Evolutionary conservation across 2,888 invertebrate species (phyloP), one percentile per base, ranked within the genome.

Genomic region (Latrodectus hesperus): DNA sequence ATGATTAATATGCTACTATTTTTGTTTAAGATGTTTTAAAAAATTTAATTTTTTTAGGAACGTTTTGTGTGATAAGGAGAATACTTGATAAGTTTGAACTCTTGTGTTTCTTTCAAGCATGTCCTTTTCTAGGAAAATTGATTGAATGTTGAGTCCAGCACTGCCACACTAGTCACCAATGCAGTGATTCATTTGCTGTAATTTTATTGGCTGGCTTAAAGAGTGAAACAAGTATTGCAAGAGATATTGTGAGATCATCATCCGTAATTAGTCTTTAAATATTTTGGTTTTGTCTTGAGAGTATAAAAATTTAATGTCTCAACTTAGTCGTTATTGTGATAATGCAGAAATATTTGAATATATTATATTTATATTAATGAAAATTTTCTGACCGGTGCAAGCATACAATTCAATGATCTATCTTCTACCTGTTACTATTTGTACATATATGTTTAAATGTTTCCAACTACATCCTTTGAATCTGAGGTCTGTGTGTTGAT

Each of bases 191-290:
- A 67, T 72, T 81, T 73, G 81, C 76, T 71, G 72, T 81, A 81
- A 87, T 64, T 85, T 70, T 79, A 76, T 77, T 73, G n/a, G 67
- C 71, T 85, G 86, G 77, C 71, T 68, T 10, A n/a, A 70, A 79
- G 74, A 80, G 67, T 72, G 38, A 38, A 38, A 38, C 4, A 38
- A 38, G 38, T 81, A 67, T 76, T 75, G 80, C 16, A 71, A 76
- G 68, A 71, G 70, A 51, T 77, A 81, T 76, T 77, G 86, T 87
- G 86, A 87, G 81, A 87, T 87, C 86, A 87, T 87, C 86, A 87
- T 87, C 86, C 81, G 86, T 80, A 70, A 53, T 22, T 67, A 38
- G 38, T 70, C 11, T 70, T 55, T 52, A 77, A n/a, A 78, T 78
- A 77, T 51, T 65, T 53, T 81, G 51, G 17, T 53, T 82, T 74